Base-by-base conservation (phyloP, 2,113 vertebrate genomes). In the Rattus rattus region DNA sequence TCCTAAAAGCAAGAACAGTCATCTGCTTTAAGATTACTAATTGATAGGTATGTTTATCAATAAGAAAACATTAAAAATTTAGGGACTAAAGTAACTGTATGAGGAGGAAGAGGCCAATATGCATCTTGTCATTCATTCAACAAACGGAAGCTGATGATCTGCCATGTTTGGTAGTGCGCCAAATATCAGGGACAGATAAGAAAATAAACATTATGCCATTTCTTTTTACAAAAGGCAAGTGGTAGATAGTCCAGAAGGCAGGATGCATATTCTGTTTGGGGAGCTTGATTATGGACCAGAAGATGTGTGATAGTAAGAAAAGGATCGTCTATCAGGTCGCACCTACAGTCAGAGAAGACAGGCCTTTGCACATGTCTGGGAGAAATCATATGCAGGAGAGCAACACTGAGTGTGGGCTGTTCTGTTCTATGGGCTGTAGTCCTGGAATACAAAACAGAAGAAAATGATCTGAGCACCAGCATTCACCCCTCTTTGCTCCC, bases 151-250 rank as follows among this genome's bases (percentile, higher is more conserved):
- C 5, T 33, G 1, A 67, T 65, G 36, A 22, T 76, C 8, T n/a
- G 26, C 16, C 16, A 8, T n/a, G 7, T 20, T n/a, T 4, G 67
- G n/a, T 39, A 2, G 8, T 22, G 10, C 33, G n/a, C 63, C 36
- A 24, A 26, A 1, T 19, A 26, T 17, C 1, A 54, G 52, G 3
- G 7, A 5, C 2, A 70, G 20, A 28, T 14, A 43, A 20, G 24
- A 49, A 52, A 5, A 11, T 13, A 9, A 54, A 4, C 0, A 11
- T 0, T 3, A 7, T 0, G 1, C 33, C 4, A 13, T 36, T 8
- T 67, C 36, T 65, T 7, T 9, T 87, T 36, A 61, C 30, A 52
- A 94, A 80, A 63, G n/a, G 0, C 26, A n/a, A 0, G 6, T 63
- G 11, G 43, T 16, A n/a, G 5, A 5, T 1, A 54, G 8, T 28